Evolutionary conservation across 2,113 vertebrate genomes (phyloP).

Genomic region (Hippolais icterina): DNA sequence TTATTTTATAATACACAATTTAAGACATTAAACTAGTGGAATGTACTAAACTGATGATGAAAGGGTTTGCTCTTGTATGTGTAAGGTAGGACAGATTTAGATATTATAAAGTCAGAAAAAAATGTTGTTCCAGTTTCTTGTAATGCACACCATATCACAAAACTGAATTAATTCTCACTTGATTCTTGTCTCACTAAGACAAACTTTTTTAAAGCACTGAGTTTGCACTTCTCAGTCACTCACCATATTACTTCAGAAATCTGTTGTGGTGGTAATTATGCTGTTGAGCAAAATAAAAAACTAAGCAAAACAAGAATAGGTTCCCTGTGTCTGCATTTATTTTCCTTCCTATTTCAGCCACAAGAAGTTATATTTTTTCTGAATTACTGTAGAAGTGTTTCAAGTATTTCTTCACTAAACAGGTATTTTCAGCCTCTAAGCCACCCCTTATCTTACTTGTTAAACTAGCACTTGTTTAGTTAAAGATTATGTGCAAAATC

Average conservation of each 20-base stretch:
- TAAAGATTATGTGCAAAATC: neutral
- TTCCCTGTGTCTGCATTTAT: neutral
- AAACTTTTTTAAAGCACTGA: neutral
- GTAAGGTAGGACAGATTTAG: neutral
- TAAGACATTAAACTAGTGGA: neutral
- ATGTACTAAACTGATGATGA: neutral
- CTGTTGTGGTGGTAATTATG: neutral
- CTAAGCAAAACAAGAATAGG: neutral
- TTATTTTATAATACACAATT: neutral
- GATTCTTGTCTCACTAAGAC: neutral
- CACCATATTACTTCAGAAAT: neutral
- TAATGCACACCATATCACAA: neutral
- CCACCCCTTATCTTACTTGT: neutral
- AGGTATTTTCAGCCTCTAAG: neutral
- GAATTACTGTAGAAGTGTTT: neutral
- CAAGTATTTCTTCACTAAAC: neutral
- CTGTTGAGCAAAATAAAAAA: neutral
- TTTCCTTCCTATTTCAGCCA: neutral
- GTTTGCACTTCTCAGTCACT: neutral
- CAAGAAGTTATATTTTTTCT: neutral
- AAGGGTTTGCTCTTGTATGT: neutral
- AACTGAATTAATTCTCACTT: neutral
- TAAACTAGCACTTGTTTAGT: neutral
- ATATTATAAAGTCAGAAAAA: neutral
- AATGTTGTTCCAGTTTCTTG: neutral